Percentiles rank a stretch among this genome's conserved stretches.
These are phyloP conservation scores for Liparis tanakae DNA, from an alignment of 2,797 vertebrate genomes.

Conservation along the genomic window DNA sequence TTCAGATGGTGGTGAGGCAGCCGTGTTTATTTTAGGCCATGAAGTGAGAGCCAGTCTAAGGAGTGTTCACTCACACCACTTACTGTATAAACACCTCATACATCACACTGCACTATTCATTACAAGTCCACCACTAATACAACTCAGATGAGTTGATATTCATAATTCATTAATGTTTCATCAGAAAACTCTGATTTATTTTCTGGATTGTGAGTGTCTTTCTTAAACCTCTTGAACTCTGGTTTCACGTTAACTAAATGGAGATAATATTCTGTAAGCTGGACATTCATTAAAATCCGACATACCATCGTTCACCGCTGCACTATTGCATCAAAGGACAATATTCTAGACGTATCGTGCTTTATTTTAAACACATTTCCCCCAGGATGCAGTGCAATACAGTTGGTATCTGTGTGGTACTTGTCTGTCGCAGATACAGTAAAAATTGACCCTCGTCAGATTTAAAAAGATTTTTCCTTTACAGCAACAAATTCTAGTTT, in stretches of 20 bases:
- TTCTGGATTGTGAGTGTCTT: not conserved
- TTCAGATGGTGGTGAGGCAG: not conserved
- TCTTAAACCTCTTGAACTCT: not conserved
- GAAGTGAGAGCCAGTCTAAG: not conserved
- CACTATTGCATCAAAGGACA: not conserved
- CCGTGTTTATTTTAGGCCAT: not conserved
- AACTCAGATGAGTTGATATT: not conserved
- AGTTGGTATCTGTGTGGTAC: not conserved
- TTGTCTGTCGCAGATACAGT: not conserved
- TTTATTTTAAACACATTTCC: not conserved
- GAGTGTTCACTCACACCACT: not conserved
- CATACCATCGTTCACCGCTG: fast-evolving
- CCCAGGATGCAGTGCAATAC: not conserved
- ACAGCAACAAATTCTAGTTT: too few species aligned
- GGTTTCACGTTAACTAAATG: not conserved
- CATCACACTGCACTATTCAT: not conserved
- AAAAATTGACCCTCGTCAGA: not conserved
- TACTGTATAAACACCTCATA: not conserved
- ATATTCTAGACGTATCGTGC: not conserved
- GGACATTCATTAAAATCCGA: not conserved
- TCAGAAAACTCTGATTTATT: too few species aligned
- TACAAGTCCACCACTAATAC: not conserved
- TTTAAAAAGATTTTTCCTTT: too few species aligned
- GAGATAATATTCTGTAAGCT: not conserved
- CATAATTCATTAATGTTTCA: not conserved